These are phyloP conservation scores for Alligator sinensis DNA, from an alignment of 2,113 vertebrate species.

Conservation along the genomic window DNA sequence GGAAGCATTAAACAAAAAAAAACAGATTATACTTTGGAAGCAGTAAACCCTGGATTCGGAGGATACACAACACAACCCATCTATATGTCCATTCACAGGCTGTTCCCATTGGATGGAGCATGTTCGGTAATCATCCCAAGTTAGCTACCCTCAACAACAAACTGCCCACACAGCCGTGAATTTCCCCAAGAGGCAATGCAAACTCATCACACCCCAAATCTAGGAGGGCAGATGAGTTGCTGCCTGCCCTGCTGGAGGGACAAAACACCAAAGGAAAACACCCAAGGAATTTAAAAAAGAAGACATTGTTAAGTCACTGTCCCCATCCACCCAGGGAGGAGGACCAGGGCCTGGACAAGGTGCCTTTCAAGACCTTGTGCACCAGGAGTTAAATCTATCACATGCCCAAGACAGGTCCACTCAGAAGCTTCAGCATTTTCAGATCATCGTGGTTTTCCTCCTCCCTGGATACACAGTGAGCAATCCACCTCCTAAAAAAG, in stretches of 20 bases:
- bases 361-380: background rate
- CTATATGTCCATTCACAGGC: background rate
- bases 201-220: background rate
- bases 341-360: background rate
- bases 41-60: background rate
- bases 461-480: background rate
- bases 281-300: rapidly evolving
- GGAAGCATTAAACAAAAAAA: background rate
- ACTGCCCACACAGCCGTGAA: background rate
- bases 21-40: background rate
- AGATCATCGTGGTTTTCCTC: rapidly evolving
- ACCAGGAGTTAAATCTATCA: background rate
- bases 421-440: background rate
- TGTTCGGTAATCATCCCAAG: rapidly evolving
- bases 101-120: background rate
- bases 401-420: rapidly evolving
- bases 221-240: rapidly evolving
- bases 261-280: background rate
- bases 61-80: background rate
- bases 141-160: background rate
- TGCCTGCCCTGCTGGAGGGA: rapidly evolving
- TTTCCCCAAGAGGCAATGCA: background rate
- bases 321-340: background rate
- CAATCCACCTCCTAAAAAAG: background rate
- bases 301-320: rapidly evolving